A percentile compares a stretch with the other conserved stretches of the same genome.
These are phyloP conservation scores for Dinocampus coccinellae DNA, from an alignment of 2,888 invertebrate genomes.

Conservation along the genomic window DNA sequence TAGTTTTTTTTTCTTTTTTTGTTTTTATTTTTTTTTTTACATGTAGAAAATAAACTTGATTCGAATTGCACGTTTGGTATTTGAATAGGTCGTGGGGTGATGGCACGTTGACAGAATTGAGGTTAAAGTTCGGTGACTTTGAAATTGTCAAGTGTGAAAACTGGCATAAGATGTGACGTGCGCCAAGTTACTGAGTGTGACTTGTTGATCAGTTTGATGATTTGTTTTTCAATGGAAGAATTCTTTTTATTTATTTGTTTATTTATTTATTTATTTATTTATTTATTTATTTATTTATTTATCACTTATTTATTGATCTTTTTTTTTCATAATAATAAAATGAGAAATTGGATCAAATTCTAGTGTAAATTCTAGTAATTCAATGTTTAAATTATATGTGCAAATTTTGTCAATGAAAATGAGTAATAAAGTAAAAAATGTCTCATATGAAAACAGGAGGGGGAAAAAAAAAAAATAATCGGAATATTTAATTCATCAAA, in stretches of 20 bases:
- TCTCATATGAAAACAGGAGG: no score
- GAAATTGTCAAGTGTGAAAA: constrained; percentile 45
- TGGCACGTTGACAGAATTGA: background rate
- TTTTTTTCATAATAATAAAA: no score
- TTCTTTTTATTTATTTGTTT: background rate
- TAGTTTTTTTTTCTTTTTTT: no score
- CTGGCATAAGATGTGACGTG: constrained; percentile 23
- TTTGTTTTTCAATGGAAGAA: constrained; percentile 51
- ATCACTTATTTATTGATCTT: no score
- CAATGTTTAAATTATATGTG: no score
- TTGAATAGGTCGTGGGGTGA: background rate
- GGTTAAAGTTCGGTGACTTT: constrained; percentile 46
- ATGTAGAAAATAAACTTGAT: background rate
- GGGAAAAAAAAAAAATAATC: no score
- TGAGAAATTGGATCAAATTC: no score
- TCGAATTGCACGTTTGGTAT: background rate
- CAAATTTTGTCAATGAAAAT: no score
- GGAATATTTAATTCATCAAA: background rate
- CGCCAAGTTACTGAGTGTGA: constrained; percentile 40
- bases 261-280: background rate
- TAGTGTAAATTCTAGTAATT: no score
- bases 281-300: no score
- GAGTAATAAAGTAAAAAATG: no score
- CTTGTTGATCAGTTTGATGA: constrained; percentile 51
- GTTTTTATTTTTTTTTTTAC: no score